Percentiles rank a stretch among this genome's conserved stretches.
These are phyloP conservation scores for Dipodomys spectabilis DNA, from an alignment of 2,113 vertebrate genomes.

Conservation along the genomic window DNA sequence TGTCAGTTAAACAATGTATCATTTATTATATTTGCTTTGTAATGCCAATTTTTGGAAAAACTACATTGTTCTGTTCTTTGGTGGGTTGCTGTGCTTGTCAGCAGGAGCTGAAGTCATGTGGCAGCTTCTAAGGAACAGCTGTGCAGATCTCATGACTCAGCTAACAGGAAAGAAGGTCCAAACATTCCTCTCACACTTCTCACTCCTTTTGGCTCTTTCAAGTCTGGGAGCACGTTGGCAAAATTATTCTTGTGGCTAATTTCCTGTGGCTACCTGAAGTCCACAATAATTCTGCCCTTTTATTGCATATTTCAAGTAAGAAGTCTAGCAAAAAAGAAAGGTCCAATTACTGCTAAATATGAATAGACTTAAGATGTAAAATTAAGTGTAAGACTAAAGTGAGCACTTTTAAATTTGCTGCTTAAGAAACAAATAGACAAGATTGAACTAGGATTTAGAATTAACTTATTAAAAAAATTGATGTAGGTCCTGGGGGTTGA, in stretches of 20 bases:
- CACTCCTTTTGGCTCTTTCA: not conserved
- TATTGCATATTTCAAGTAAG: not conserved
- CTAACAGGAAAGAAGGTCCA: not conserved
- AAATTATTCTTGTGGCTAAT: not conserved
- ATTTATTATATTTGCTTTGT: not conserved
- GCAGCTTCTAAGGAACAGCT: constrained; percentile 53
- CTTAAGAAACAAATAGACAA: not conserved
- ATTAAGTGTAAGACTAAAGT: not conserved
- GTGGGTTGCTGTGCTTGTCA: constrained; percentile 19
- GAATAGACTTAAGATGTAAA: constrained; percentile 31
- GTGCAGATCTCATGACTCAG: constrained; percentile 13
- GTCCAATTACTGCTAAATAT: not conserved
- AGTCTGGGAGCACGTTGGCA: not conserved
- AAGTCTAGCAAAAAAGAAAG: constrained; percentile 16
- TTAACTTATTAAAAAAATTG: not conserved
- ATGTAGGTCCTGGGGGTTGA: too few species aligned
- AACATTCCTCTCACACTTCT: not conserved
- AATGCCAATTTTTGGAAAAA: constrained; percentile 4
- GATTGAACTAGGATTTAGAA: not conserved
- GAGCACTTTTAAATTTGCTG: not conserved
- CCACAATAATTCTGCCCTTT: not conserved
- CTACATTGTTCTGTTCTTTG: not conserved
- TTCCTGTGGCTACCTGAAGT: not conserved
- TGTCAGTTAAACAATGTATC: not conserved
- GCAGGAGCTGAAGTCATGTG: constrained; percentile 52